Evolutionary conservation across 2,113 vertebrate species (phyloP), one percentile per base, ranked within the genome.

Genomic region (Callochromis pleurospilus): DNA sequence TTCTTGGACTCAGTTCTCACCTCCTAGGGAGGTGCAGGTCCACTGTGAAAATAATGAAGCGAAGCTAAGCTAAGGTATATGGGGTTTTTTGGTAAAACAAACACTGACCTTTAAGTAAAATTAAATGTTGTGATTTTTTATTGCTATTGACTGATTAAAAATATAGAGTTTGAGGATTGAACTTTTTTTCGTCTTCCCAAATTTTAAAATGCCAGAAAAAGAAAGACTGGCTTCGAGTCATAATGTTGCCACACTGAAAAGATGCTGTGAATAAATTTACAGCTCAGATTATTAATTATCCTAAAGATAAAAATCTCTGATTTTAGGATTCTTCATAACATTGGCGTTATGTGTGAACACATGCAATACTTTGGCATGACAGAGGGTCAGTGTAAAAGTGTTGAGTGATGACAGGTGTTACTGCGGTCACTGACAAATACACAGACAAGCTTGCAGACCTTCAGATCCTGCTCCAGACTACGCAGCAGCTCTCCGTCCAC

Each of bases 401-500:
- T 45, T 73, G 68, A 45, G 13, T 45, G 40, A 70, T 9, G 38
- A 42, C 40, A 47, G 21, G 9, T 29, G 24, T 31, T 62, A 36
- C 15, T 19, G 70, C 24, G 0, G 42, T 77, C 9, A 31, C 24
- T 77, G 70, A 31, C 15, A 29, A 49, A 49, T 0, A 31, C 26
- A 77, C 26, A 77, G 53, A 45, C 5, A 73, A 42, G 33, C 4
- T 6, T 11, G 21, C 85, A 62, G 29, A 99, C 99, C 98, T 99
- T 99, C 85, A 99, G 95, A 96, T 99, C 99, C 94, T 99, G 98
- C 93, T 99, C 98, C 95, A 99, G 93, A 88, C 96, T 98, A 0
- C 98, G 96, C 75, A 99, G 97, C 65, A 99, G 97, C 80, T 99
- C 99, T 36, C 99, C 98, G 12, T 99, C 98, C 94, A 99, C 98